These are phyloP conservation scores for Drosophila repleta DNA, from an alignment of 1,140 invertebrate species.

Conservation along the genomic window DNA sequence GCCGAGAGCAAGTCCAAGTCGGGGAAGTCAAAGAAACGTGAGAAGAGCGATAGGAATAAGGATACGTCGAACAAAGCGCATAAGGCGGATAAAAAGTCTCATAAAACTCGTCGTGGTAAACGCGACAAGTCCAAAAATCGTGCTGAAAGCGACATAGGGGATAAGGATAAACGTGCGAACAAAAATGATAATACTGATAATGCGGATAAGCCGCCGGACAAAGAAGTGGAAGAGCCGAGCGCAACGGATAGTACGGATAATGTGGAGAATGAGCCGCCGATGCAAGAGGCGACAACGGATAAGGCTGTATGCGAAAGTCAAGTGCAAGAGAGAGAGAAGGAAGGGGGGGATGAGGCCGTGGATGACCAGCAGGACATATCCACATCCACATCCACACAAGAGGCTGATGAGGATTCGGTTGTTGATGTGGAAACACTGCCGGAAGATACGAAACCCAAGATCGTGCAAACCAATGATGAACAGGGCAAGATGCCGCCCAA, in stretches of 20 bases:
- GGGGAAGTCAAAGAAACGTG: not conserved
- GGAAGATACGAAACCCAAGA: not conserved
- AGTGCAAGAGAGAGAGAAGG: not conserved
- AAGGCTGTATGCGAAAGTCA: not conserved
- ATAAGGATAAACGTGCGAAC: not conserved
- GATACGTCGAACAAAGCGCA: constrained; percentile 2
- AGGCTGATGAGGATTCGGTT: not conserved
- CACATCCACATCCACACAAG: too few relatives aligned
- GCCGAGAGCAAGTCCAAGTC: not conserved
- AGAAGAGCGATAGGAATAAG: not conserved
- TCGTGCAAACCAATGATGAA: not conserved
- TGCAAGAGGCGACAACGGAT: not conserved
- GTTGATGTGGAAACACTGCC: not conserved
- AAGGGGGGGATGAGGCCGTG: not conserved
- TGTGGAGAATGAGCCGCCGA: constrained; percentile 59
- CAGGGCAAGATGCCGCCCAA: not conserved
- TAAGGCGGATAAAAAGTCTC: constrained; percentile 13
- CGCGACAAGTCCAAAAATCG: constrained; percentile 4
- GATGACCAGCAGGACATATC: too few relatives aligned
- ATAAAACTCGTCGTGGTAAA: constrained; percentile 9
- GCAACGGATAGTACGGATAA: constrained; percentile 33
- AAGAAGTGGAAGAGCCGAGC: not conserved
- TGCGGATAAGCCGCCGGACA: not conserved
- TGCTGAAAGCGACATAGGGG: not conserved
- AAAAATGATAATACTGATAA: constrained; percentile 11